A percentile compares a stretch with the other conserved stretches of the same genome.
Conservation (phyloP, 2,797 vertebrate species). For the Rhadinocentrus ornatus region DNA sequence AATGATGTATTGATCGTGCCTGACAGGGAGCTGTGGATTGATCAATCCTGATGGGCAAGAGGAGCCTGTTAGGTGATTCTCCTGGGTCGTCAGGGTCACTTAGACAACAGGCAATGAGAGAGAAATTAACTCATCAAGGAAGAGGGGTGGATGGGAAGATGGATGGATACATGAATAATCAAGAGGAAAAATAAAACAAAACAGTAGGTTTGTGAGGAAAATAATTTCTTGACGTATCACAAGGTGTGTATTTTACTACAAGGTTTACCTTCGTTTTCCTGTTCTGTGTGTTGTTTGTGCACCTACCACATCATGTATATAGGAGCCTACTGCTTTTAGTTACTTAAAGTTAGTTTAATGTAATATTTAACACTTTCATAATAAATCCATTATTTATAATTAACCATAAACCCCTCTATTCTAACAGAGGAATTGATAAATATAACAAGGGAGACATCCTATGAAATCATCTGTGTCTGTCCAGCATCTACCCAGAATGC, state of each 20-base stretch:
- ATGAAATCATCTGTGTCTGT: conserved; percentile 33
- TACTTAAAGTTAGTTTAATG: background rate
- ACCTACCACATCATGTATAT: background rate
- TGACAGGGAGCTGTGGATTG: conserved; percentile 89
- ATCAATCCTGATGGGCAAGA: conserved; percentile 86
- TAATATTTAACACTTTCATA: conserved; percentile 16
- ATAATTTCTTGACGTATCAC: conserved; percentile 7
- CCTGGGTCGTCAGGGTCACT: conserved; percentile 82
- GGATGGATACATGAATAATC: conserved; percentile 53
- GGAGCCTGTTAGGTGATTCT: conserved; percentile 87
- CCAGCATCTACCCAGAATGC: conserved; percentile 46
- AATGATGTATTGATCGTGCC: conserved; percentile 93
- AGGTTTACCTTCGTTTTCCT: conserved; percentile 12
- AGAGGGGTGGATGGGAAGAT: conserved; percentile 47
- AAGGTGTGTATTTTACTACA: conserved; percentile 19
- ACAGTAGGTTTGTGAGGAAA: conserved; percentile 25
- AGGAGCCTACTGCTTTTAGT: background rate
- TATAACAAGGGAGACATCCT: conserved; percentile 10
- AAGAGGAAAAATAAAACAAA: conserved; percentile 16
- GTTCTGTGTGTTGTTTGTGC: background rate
- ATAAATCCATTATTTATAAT: conserved; percentile 17
- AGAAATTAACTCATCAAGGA: conserved; percentile 87
- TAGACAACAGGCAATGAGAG: conserved; percentile 80
- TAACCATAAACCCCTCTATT: conserved; percentile 7
- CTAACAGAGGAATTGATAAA: conserved; percentile 23